These are phyloP conservation scores for Pyrrhia umbra DNA, from an alignment of 2,888 invertebrate species.

Conservation along the genomic window DNA sequence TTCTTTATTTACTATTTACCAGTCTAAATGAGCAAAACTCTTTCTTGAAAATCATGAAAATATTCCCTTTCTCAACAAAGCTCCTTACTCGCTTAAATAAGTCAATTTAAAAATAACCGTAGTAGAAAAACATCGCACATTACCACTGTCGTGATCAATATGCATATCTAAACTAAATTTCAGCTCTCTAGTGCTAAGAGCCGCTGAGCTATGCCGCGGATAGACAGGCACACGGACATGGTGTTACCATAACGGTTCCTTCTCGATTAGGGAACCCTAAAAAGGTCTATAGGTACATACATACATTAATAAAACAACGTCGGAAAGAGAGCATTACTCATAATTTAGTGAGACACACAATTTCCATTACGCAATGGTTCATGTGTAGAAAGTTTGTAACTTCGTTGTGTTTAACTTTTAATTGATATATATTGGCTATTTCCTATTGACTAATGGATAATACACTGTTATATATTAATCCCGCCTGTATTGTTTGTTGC, in stretches of 20 bases:
- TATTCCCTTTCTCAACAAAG: no score
- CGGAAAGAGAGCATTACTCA: conserved; percentile 44
- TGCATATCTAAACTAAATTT: no score
- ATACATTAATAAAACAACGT: conserved; percentile 7
- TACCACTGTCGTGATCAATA: no score
- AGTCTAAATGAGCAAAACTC: no score
- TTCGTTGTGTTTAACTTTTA: conserved; percentile 26
- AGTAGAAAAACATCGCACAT: conserved; percentile 16
- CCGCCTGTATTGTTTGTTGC: no score
- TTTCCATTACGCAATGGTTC: conserved; percentile 32
- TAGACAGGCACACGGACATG: no score
- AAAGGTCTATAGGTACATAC: background rate
- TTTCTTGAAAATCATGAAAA: no score
- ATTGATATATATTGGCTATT: conserved; percentile 2
- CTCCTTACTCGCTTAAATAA: conserved; percentile 6
- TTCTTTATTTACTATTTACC: no score
- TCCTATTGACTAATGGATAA: background rate
- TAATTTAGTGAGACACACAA: conserved; percentile 41
- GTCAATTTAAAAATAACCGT: background rate
- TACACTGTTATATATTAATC: background rate
- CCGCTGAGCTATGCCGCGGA: no score
- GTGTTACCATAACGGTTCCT: no score
- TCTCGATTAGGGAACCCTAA: no score
- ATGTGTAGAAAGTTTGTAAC: conserved; percentile 20
- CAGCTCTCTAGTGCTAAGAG: no score